A percentile compares a stretch with the other conserved stretches of the same genome.
Evolutionary conservation across 2,888 invertebrate genomes (phyloP).

Genomic region (Drosophila mimetica): DNA sequence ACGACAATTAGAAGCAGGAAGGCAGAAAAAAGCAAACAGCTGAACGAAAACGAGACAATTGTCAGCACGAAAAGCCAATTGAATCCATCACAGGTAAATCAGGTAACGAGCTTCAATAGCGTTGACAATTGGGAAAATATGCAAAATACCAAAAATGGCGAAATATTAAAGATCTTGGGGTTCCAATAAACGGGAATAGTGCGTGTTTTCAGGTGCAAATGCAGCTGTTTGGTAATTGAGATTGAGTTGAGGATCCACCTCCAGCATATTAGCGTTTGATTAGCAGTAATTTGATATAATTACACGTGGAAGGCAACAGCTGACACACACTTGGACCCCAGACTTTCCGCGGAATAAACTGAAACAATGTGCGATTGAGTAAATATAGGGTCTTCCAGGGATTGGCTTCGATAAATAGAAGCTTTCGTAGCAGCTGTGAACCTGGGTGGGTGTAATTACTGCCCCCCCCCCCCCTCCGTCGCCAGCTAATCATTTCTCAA

Average conservation of each 20-base stretch:
- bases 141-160: conserved; percentile 45
- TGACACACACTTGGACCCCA: conserved; percentile 18
- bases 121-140: conserved; percentile 27
- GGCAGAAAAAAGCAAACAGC: conserved; percentile 1
- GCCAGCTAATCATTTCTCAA: conserved; percentile 12
- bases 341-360: conserved; percentile 11
- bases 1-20: conserved; percentile 50
- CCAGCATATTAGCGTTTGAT: conserved; percentile 17
- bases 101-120: conserved; percentile 15
- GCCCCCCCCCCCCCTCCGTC: conserved; percentile 8
- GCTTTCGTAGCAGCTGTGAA: conserved; percentile 2
- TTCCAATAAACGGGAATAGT: not conserved
- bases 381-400: conserved; percentile 23
- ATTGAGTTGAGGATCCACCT: not conserved
- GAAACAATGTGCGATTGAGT: conserved; percentile 6
- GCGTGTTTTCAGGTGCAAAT: not conserved
- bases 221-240: conserved; percentile 13
- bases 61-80: conserved; percentile 45
- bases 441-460: conserved; percentile 29
- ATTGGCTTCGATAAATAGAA: conserved; percentile 6
- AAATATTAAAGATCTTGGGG: conserved; percentile 38
- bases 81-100: conserved; percentile 37
- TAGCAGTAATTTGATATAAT: conserved; percentile 42
- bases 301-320: conserved; percentile 35
- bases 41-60: conserved; percentile 29